Evolutionary conservation across 2,797 vertebrate genomes (phyloP).

Genomic region (Intellagama lesueurii): DNA sequence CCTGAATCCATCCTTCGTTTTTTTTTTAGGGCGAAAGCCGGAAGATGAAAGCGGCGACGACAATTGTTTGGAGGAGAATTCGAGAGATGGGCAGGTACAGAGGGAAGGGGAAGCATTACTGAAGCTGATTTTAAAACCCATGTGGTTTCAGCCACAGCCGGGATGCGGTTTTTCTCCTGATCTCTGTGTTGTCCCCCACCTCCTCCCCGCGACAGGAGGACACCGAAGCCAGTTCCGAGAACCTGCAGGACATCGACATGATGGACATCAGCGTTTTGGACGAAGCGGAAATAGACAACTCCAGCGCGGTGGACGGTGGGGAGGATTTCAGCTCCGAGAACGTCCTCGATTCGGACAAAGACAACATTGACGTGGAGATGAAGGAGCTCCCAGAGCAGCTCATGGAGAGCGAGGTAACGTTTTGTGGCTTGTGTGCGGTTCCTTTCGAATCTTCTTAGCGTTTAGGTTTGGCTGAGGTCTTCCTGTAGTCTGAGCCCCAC

Average conservation of each 20-base stretch:
- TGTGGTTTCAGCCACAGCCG: background rate
- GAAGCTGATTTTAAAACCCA: background rate
- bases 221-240: slow-evolving; percentile 86
- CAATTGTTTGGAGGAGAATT: slow-evolving; percentile 89
- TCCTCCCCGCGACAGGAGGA: slow-evolving; percentile 81
- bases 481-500: no score
- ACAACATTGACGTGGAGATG: slow-evolving; percentile 75
- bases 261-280: slow-evolving; percentile 93
- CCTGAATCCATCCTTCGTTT: background rate
- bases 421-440: background rate
- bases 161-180: background rate
- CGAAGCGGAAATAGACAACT: slow-evolving; percentile 90
- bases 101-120: background rate
- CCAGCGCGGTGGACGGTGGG: slow-evolving; percentile 80
- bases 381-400: slow-evolving; percentile 77
- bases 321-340: slow-evolving; percentile 84
- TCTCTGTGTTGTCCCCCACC: background rate
- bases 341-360: slow-evolving; percentile 79
- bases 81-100: slow-evolving; percentile 87
- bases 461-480: no score
- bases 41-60: slow-evolving; percentile 91
- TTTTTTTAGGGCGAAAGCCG: slow-evolving; percentile 81
- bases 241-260: slow-evolving; percentile 93
- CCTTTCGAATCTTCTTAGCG: no score
- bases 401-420: slow-evolving; percentile 74